Evolutionary conservation across 2,113 vertebrate genomes (phyloP).

Genomic region (Varanus salvator): DNA sequence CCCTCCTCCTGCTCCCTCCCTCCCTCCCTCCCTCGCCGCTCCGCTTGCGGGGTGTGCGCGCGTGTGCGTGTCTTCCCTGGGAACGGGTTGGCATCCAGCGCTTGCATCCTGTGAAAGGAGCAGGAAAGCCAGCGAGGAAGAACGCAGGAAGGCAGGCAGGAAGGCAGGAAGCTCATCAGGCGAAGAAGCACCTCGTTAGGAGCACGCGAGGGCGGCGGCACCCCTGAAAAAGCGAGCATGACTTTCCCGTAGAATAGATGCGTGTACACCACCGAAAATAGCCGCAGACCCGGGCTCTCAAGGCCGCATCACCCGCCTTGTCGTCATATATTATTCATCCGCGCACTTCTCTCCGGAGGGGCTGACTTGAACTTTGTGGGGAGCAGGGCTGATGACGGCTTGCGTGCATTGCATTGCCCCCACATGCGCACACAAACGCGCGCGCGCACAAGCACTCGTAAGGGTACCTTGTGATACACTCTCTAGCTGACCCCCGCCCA

Average conservation of each 20-base stretch:
- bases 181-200: not conserved
- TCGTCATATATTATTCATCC: slow-evolving; percentile 78
- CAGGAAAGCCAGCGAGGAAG: not conserved
- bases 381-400: not conserved
- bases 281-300: slow-evolving; percentile 62
- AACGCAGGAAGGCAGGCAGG: not conserved
- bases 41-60: not conserved
- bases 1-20: not conserved
- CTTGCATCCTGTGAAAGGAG: slow-evolving; percentile 39
- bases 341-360: slow-evolving; percentile 44
- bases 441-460: too few species aligned
- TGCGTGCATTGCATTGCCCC: not conserved
- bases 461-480: too few species aligned
- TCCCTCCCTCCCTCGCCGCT: not conserved
- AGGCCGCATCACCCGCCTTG: slow-evolving; percentile 63
- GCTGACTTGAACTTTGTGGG: not conserved
- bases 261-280: slow-evolving; percentile 14
- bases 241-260: slow-evolving; percentile 58
- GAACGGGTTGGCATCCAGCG: slow-evolving; percentile 55
- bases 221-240: not conserved
- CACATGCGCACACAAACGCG: too few species aligned
- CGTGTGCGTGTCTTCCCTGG: slow-evolving; percentile 42
- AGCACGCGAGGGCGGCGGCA: not conserved
- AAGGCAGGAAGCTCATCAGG: not conserved
- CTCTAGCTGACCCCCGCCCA: too few species aligned